Evolutionary conservation across 2,797 vertebrate genomes (phyloP).

Genomic region (Rhynchotus rufescens): DNA sequence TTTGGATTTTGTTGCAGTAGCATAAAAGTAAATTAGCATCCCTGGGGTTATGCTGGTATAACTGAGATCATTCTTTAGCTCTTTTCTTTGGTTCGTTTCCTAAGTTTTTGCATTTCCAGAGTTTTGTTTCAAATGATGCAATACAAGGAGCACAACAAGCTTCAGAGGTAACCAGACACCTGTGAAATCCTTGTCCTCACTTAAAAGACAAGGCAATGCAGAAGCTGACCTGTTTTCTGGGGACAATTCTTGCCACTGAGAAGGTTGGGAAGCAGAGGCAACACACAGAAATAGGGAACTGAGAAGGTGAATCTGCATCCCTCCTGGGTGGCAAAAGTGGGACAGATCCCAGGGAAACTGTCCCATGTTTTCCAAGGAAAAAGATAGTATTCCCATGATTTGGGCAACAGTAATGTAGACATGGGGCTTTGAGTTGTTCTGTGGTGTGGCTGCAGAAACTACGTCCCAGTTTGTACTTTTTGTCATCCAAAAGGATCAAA

Average conservation of each 20-base stretch:
- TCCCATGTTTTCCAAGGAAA: neutral
- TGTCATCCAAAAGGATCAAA: neutral
- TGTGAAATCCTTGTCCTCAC: neutral
- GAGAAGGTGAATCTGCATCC: neutral
- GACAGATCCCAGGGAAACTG: neutral
- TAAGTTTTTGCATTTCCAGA: neutral
- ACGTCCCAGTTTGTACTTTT: neutral
- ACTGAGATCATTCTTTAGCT: neutral
- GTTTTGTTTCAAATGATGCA: neutral
- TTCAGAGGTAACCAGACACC: neutral
- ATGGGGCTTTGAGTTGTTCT: neutral
- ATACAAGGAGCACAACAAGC: neutral
- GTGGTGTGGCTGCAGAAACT: neutral
- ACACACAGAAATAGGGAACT: neutral
- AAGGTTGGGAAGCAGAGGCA: neutral
- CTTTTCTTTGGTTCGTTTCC: neutral
- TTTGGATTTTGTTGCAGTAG: neutral
- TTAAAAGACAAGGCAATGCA: fast-evolving
- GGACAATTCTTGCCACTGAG: neutral
- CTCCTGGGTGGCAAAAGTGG: neutral
- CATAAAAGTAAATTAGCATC: neutral
- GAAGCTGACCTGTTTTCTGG: fast-evolving
- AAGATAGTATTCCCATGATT: neutral
- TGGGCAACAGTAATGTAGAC: neutral
- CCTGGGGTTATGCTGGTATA: neutral